A percentile compares a stretch with the other conserved stretches of the same genome.
Evolutionary conservation across 2,797 vertebrate species (phyloP).

Genomic region (Caiman crocodilus): DNA sequence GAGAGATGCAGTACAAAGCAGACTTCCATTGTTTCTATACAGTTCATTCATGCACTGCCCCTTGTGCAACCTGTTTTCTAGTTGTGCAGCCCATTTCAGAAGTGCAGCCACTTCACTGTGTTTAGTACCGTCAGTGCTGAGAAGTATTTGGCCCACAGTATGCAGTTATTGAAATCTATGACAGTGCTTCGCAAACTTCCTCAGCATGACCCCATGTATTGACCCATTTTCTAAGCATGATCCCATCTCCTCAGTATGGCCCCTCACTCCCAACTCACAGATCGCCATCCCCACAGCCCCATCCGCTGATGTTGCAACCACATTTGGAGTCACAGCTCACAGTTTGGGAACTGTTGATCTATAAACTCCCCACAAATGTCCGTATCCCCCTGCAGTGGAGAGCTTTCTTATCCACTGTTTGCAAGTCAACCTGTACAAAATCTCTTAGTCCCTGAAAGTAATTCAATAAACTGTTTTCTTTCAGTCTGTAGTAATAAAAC

Average conservation of each 20-base stretch:
- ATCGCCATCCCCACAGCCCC: too few relatives aligned
- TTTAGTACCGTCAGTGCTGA: background rate
- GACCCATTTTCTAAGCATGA: too few relatives aligned
- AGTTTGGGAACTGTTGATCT: background rate
- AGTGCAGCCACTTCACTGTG: background rate
- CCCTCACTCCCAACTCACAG: too few relatives aligned
- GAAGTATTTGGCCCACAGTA: background rate
- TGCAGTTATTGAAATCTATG: background rate
- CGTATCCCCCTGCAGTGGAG: conserved; percentile 3
- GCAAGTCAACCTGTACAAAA: conserved; percentile 45
- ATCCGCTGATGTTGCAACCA: background rate
- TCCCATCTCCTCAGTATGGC: too few relatives aligned
- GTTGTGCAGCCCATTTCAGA: background rate
- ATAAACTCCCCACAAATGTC: background rate
- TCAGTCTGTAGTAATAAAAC: conserved; percentile 80
- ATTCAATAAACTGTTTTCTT: conserved; percentile 75
- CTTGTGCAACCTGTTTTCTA: background rate
- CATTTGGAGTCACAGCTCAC: background rate
- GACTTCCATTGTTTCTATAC: background rate
- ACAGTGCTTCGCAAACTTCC: too few relatives aligned
- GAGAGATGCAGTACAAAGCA: background rate
- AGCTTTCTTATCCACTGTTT: conserved; percentile 14
- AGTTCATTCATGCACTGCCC: background rate
- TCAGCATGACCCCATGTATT: too few relatives aligned
- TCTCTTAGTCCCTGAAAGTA: conserved; percentile 43